These are phyloP conservation scores for Hyles vespertilio DNA, from an alignment of 1,140 invertebrate species.

Conservation along the genomic window DNA sequence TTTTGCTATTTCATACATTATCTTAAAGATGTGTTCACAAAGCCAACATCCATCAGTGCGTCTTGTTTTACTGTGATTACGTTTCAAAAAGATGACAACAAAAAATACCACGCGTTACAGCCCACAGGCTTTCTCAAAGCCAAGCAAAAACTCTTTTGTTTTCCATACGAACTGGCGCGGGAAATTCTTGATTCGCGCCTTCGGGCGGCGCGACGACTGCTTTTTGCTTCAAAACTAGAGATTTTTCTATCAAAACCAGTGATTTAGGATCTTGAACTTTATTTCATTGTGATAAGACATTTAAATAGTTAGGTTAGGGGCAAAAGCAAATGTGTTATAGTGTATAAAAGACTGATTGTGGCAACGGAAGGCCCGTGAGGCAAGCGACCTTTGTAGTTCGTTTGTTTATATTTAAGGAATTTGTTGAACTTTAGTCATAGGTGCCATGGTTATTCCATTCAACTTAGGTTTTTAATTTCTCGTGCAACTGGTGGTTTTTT, in stretches of 20 bases:
- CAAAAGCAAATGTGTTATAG: slow-evolving; percentile 15
- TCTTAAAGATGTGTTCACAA: too few relatives aligned
- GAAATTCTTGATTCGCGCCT: slow-evolving; percentile 46
- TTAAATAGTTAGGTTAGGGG: slow-evolving; percentile 1
- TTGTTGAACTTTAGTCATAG: too few relatives aligned
- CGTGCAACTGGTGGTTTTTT: too few relatives aligned
- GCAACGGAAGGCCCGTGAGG: slow-evolving; percentile 34
- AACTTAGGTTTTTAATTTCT: background rate
- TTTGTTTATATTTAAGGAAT: too few relatives aligned
- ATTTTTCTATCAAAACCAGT: background rate
- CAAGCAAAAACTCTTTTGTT: slow-evolving; percentile 26
- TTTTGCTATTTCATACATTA: background rate
- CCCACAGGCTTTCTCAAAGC: too few relatives aligned
- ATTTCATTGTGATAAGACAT: slow-evolving; percentile 6
- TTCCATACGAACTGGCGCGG: slow-evolving; percentile 36
- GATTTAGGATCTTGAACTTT: slow-evolving; percentile 16
- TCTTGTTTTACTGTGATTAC: slow-evolving; percentile 1
- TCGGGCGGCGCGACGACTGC: slow-evolving; percentile 30
- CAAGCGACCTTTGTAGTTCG: slow-evolving; percentile 6
- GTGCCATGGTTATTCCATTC: background rate
- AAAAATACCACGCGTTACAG: too few relatives aligned
- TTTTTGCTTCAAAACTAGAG: slow-evolving; percentile 1
- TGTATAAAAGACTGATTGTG: slow-evolving; percentile 45
- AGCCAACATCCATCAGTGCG: too few relatives aligned
- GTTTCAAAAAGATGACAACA: too few relatives aligned